Conservation (phyloP, 2,797 vertebrate species). For the Buceros bicornis region DNA sequence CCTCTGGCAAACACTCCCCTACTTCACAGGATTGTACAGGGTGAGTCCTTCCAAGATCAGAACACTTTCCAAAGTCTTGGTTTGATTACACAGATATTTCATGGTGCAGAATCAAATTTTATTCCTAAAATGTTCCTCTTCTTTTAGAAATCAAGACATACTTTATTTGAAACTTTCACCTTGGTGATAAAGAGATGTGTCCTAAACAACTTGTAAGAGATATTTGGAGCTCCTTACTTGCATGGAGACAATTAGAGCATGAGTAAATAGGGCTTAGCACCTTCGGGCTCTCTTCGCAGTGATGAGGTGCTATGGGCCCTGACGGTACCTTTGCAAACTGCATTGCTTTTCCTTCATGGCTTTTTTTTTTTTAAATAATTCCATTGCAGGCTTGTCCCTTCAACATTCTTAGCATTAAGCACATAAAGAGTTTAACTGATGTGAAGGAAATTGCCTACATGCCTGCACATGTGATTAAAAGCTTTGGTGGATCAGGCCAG, state of each 20-base stretch:
- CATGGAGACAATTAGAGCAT: background rate
- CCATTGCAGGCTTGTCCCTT: background rate
- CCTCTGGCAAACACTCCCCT: slow-evolving; percentile 23
- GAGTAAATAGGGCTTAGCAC: background rate
- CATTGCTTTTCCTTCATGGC: background rate
- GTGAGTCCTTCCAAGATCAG: slow-evolving; percentile 2
- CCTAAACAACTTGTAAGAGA: background rate
- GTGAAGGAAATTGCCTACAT: background rate
- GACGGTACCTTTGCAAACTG: background rate
- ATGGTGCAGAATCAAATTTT: slow-evolving; percentile 4
- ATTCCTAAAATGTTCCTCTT: background rate
- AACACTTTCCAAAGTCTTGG: slow-evolving; percentile 3
- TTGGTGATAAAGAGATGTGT: background rate
- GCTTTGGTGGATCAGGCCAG: slow-evolving; percentile 31
- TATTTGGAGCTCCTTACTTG: background rate
- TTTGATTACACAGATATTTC: slow-evolving; percentile 50
- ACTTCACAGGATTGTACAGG: background rate
- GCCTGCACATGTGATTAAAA: slow-evolving; percentile 33
- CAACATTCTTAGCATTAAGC: background rate
- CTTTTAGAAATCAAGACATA: background rate
- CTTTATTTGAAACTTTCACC: background rate
- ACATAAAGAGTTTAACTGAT: slow-evolving; percentile 34
- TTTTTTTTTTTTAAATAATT: background rate
- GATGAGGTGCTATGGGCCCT: background rate
- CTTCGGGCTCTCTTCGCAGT: background rate